Conservation (phyloP, 2,888 invertebrate genomes). For the Diarsia rubi region DNA sequence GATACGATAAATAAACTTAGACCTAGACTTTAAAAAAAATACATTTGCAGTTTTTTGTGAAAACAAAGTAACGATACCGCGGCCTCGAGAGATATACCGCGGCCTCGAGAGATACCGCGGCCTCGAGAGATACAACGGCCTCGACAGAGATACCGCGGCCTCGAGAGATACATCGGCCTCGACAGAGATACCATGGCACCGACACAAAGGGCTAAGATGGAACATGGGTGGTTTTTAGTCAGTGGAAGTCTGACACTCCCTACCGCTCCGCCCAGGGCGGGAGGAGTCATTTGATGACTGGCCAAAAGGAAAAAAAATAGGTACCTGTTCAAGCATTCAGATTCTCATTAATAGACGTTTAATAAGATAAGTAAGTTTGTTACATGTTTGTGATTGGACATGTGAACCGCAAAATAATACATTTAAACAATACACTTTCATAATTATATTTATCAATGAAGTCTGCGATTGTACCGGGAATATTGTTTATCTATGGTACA, state of each 20-base stretch:
- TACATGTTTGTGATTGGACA: not conserved
- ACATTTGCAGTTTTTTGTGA: not conserved
- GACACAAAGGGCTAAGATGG: too few species aligned
- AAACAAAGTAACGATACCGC: not conserved
- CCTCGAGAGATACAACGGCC: too few species aligned
- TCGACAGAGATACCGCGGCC: too few species aligned
- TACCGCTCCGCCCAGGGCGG: too few species aligned
- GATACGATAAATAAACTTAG: conserved; percentile 12
- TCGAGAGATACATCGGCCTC: too few species aligned
- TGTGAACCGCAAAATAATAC: not conserved
- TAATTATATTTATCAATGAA: not conserved
- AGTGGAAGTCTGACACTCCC: too few species aligned
- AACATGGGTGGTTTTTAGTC: too few species aligned
- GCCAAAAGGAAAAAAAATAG: too few species aligned
- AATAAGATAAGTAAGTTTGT: not conserved
- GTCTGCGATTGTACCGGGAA: conserved; percentile 31
- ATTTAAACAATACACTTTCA: not conserved
- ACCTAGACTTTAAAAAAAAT: not conserved
- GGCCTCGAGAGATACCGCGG: too few species aligned
- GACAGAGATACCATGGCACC: too few species aligned
- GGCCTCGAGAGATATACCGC: too few species aligned
- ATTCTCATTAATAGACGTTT: not conserved
- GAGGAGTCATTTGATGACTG: too few species aligned
- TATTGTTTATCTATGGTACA: not conserved
- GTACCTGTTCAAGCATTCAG: not conserved